Evolutionary conservation across 2,888 invertebrate genomes (phyloP), one percentile per base, ranked within the genome.

Genomic region (Schizaphis graminum): DNA sequence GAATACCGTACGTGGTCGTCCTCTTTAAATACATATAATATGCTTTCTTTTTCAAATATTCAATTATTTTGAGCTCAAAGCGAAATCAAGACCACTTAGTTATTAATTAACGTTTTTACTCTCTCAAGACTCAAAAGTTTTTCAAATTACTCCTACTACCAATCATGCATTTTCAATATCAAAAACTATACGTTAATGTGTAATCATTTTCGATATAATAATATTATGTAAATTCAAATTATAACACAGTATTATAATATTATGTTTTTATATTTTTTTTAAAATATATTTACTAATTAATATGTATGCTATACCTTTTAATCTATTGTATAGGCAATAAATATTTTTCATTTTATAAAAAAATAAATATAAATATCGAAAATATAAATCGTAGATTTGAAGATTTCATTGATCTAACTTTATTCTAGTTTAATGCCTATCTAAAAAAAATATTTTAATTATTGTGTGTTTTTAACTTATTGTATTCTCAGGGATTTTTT

Each of bases 11-110:
- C 35, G 10, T 35, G 35, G 53, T 53, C 77, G 77, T 91, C 16
- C 41, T 91, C 10, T 49, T 91, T 77, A 35, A 8, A 41, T 24
- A 24, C 41, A 49, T 26, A 13, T 44, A 47, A 49, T 49, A 35
- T 91, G 91, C 91, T 91, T 91, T 91, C 91, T 91, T 91, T 77
- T 77, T 91, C 35, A n/a, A 77, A 91, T 91, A 91, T 91, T 77
- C 53, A 91, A 77, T 84, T 53, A 77, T 91, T 91, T 47, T n/a
- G 28, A 67, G n/a, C 77, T 91, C 24, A 24, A 24, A 49, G 91
- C 77, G 77, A 91, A 77, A 91, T 77, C 49, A 49, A 53, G 53
- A 88, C 8, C 53, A 88, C n/a, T 49, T n/a, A n/a, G 49, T 88
- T 49, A 88, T 35, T 53, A 88, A 35, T 88, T 49, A 85, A 41